Percentiles rank a stretch among this genome's conserved stretches.
These are phyloP conservation scores for Didymodactylos carnosus DNA, from an alignment of 2,888 invertebrate species.

Conservation along the genomic window DNA sequence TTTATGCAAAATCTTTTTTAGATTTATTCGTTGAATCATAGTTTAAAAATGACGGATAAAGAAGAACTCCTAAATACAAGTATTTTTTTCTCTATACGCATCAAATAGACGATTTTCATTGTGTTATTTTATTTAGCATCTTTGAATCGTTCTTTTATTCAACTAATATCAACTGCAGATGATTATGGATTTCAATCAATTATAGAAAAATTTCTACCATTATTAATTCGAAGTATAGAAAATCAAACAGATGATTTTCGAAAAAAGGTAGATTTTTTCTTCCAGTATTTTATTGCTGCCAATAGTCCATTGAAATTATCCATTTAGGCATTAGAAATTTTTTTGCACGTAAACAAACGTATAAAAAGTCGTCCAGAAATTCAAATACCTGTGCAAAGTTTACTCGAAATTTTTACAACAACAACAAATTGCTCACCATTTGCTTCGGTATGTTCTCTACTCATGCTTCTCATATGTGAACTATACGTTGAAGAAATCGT, in stretches of 20 bases:
- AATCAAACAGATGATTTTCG: not conserved
- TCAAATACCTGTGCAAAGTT: constrained; percentile 61
- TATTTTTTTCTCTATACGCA: too few relatives aligned
- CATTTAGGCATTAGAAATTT: constrained; percentile 62
- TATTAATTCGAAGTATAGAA: not conserved
- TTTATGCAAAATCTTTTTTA: too few relatives aligned
- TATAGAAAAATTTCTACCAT: not conserved
- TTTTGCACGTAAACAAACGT: constrained; percentile 72
- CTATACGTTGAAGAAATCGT: too few relatives aligned
- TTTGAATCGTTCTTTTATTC: not conserved
- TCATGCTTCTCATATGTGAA: too few relatives aligned
- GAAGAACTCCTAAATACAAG: too few relatives aligned
- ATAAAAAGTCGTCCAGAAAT: constrained; percentile 62
- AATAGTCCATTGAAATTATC: too few relatives aligned
- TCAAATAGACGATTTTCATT: too few relatives aligned
- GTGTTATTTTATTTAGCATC: not conserved
- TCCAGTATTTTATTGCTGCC: too few relatives aligned
- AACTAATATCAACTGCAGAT: not conserved
- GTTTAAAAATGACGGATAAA: too few relatives aligned
- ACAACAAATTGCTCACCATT: constrained; percentile 35
- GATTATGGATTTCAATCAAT: not conserved
- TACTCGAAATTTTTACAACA: constrained; percentile 59
- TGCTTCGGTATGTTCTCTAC: not conserved
- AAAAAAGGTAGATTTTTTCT: not conserved
- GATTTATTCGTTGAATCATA: too few relatives aligned